Evolutionary conservation across 1,140 invertebrate species (phyloP), one percentile per base, ranked within the genome.

Genomic region (Drosophila simulans): DNA sequence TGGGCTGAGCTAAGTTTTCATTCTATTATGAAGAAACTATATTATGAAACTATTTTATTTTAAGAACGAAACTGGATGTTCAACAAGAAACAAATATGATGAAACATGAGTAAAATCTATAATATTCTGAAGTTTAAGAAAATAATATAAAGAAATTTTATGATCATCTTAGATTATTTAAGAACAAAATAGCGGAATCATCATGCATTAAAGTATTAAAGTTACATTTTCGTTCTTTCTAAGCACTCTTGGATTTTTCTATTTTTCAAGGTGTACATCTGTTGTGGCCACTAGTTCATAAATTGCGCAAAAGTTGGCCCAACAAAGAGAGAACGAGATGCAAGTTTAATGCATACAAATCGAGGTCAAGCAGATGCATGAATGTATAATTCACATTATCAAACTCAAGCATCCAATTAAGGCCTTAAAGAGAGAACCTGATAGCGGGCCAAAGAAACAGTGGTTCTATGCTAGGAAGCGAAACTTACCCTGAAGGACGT

Each of bases 401-500:
- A 71, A 70, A 57, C 65, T 71, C 46, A 43, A 56, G 35, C 68
- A 70, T 70, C 68, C 52, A 70, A 71, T 71, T 71, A 71, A 57
- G 65, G 66, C 43, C 64, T 69, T 69, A 48, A 70, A 56, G 49
- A 8, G 15, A 31, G 10, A 1, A 10, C 31, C 37, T 4, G 37
- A 39, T 4, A 39, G 10, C 13, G n/a, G n/a, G 25, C n/a, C 20
- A 68, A 39, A 49, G 15, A 42, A 55, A 53, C 35, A 7, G 22
- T 20, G 34, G 22, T 17, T 20, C 2, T 22, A n/a, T n/a, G 13
- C 17, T 4, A 45, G 22, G 17, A 35, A 11, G 4, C 7, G 20
- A 55, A 20, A 91, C 90, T 91, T 59, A 93, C 92, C 92, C 72
- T 93, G 92, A 34, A 92, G 80, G 2, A 93, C 94, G 53, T 94